phyloP scores from a whole-genome alignment of 1,140 invertebrate species.

The Anastrepha ludens region DNA sequence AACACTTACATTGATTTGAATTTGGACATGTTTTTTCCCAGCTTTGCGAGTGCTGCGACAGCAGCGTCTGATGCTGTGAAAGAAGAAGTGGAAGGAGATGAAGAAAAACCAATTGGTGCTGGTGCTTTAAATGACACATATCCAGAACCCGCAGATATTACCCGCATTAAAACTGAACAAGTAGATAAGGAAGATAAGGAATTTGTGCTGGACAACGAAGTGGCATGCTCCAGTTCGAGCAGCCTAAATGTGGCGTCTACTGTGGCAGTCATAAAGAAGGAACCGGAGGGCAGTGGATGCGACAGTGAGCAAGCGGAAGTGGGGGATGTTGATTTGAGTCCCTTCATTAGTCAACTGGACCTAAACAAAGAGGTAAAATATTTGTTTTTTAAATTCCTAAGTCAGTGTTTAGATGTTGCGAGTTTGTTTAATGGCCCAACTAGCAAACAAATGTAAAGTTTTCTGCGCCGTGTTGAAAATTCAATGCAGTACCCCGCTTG shows the following conservation, averaged over 20 bases:
- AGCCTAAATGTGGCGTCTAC: background rate
- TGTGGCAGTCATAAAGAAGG: conserved; percentile 25
- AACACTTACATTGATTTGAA: conserved; percentile 65
- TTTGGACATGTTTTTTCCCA: conserved; percentile 62
- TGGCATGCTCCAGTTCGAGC: background rate
- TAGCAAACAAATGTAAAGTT: too few relatives aligned
- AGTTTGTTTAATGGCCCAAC: background rate
- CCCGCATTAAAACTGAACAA: conserved; percentile 62
- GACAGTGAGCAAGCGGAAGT: conserved; percentile 53
- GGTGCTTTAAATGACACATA: conserved; percentile 68
- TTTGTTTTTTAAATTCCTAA: background rate
- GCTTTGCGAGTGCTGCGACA: conserved; percentile 54
- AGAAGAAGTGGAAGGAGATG: background rate
- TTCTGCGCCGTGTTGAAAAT: too few relatives aligned
- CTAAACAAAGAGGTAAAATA: conserved; percentile 55
- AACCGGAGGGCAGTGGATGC: conserved; percentile 58
- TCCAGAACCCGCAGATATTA: conserved; percentile 64
- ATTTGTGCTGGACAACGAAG: conserved; percentile 55
- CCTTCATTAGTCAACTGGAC: conserved; percentile 56
- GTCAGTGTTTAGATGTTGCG: conserved; percentile 7
- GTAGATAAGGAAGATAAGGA: conserved; percentile 58
- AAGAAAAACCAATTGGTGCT: background rate
- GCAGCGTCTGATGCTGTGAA: conserved; percentile 49
- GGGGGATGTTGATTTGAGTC: conserved; percentile 59
- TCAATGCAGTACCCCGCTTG: too few relatives aligned